Conservation (phyloP, 2,113 vertebrate species). For the Channa argus region DNA sequence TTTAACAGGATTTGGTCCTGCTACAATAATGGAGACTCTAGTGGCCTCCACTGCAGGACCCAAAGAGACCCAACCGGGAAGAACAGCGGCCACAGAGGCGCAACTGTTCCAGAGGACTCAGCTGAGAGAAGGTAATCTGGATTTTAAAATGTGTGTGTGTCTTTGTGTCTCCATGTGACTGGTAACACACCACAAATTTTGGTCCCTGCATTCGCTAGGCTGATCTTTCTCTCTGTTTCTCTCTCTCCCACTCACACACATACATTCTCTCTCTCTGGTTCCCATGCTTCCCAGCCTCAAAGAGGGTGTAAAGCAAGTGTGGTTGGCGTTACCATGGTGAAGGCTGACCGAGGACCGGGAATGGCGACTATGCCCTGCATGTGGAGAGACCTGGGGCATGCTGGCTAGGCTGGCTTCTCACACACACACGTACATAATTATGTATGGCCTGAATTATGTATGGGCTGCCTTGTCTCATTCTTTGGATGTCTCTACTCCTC, state of each 20-base stretch:
- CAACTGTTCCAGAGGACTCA: conserved; percentile 61
- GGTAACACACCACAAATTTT: conserved; percentile 54
- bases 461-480: conserved; percentile 24
- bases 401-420: conserved; percentile 39
- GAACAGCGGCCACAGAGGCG: conserved; percentile 64
- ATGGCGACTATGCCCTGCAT: conserved; percentile 84
- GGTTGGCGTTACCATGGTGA: conserved; percentile 84
- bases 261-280: conserved; percentile 62
- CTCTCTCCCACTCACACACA: conserved; percentile 23
- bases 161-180: conserved; percentile 39
- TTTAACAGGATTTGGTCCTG: conserved; percentile 82
- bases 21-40: conserved; percentile 78
- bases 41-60: conserved; percentile 74
- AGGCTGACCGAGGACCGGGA: conserved; percentile 75
- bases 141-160: conserved; percentile 46
- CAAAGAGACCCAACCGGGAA: conserved; percentile 71
- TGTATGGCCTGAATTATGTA: conserved; percentile 38
- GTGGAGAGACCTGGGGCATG: conserved; percentile 67
- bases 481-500: conserved; percentile 18
- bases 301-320: conserved; percentile 77
- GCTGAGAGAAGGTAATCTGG: conserved; percentile 59
- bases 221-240: conserved; percentile 24
- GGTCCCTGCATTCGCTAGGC: conserved; percentile 21
- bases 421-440: conserved; percentile 19
- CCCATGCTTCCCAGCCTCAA: conserved; percentile 72